Base-by-base conservation (phyloP, 2,888 invertebrate genomes). In the Altica lythri region DNA sequence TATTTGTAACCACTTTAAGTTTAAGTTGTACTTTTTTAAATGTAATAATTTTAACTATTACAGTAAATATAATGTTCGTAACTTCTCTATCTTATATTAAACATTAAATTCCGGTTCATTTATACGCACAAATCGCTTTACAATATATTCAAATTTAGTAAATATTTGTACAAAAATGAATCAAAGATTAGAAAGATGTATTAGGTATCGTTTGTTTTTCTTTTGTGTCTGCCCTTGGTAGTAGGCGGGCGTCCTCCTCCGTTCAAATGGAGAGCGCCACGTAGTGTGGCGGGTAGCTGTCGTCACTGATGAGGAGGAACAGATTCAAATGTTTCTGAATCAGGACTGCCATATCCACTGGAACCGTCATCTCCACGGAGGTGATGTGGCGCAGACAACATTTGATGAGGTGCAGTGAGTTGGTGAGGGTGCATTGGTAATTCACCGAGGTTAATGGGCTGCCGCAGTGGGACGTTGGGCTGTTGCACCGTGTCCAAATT, bases 291-390 rank as follows among this genome's bases (percentile, higher is more conserved):
- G 52, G 22, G 22, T 27, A 47, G 65, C 55, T 63, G 61, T 43
- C 66, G 72, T 71, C 72, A 72, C 68, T 72, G 71, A 34, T 67
- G 68, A 9, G 60, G 68, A 77, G 81, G 65, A 9, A 63, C 68
- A 48, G 73, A 66, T 52, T 81, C 81, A 67, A 80, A 79, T 25
- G 84, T 85, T 65, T 85, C 85, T 9, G 86, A 85, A 74, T 87
- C 86, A 18, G 89, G 89, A 76, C 88, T 88, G 67, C 89, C 89
- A 78, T 89, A 89, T 1, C 89, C 89, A 73, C 88, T 88, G 69
- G 88, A 88, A 16, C 86, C 86, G 74, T 89, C 89, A 68, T 89
- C 89, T 19, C 76, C 77, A 77, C 60, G 64, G 18, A 25, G 30
- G 5, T 43, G 50, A 32, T 67, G 64, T 63, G 65, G 60, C 60